phyloP scores from a whole-genome alignment of 2,113 vertebrate genomes.

The Mesoclemmys tuberculata region DNA sequence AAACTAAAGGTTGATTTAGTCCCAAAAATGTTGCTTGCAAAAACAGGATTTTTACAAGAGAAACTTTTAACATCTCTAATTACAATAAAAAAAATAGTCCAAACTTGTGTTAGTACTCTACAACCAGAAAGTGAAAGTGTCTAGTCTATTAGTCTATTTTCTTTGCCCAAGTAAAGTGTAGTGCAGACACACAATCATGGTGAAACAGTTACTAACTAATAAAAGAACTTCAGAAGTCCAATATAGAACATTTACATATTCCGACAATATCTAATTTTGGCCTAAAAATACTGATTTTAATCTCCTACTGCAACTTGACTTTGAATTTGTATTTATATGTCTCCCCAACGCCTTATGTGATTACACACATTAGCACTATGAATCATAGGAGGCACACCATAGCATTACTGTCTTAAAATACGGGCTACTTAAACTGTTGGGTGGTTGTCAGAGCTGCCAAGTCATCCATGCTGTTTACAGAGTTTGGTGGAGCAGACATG shows the following conservation, averaged over 20 bases:
- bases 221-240: not conserved
- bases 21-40: not conserved
- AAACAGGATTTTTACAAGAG: not conserved
- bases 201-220: not conserved
- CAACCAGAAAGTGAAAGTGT: accelerated
- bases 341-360: slow-evolving; percentile 14
- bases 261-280: not conserved
- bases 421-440: not conserved
- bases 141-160: not conserved
- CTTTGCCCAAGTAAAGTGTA: not conserved
- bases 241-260: not conserved
- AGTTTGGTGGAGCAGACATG: slow-evolving; percentile 22
- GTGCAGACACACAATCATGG: not conserved
- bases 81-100: not conserved
- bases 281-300: not conserved
- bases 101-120: not conserved
- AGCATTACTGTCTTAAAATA: not conserved
- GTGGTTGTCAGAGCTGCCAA: slow-evolving; percentile 29
- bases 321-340: not conserved
- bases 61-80: not conserved
- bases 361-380: not conserved
- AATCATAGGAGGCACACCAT: slow-evolving; percentile 7
- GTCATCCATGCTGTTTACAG: slow-evolving; percentile 29
- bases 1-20: not conserved
- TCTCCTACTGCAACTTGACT: not conserved